Evolutionary conservation across 2,113 vertebrate species (phyloP), one percentile per base, ranked within the genome.

Genomic region (Pangasianodon hypophthalmus): DNA sequence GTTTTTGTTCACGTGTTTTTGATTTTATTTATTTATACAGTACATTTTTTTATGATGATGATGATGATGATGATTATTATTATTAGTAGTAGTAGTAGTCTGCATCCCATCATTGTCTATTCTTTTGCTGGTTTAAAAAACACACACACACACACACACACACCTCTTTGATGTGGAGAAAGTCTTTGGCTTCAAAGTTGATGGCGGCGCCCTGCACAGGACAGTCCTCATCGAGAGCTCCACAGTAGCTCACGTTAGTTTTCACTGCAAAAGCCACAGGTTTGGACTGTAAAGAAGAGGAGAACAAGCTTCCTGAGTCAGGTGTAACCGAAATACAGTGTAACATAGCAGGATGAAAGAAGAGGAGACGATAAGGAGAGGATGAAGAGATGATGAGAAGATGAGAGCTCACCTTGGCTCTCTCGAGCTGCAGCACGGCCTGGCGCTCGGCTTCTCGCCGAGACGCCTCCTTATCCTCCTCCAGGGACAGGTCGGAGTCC

Each of bases 161-260:
- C 92, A 98, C 98, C 97, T 99, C 98, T 94, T 99, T 99, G 95
- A 99, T 99, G 94, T 99, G 98, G 93, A 99, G 96, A 93, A 99
- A 99, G 92, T 99, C 98, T 95, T 98, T 99, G 95, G 97, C 97
- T 95, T 99, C 98, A 85, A 99, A 99, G 96, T 97, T 97, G 93
- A 99, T 98, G 90, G 97, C 97, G 87, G 98, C 94, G 88, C 98
- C 98, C 95, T 99, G 97, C 90, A 99, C 97, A 0, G 98, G 98
- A 91, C 97, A 96, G 37, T 98, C 97, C 90, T 98, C 97, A 54
- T 95, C 96, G 16, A 97, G 96, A 0, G 97, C 97, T 0, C 97
- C 97, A 73, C 97, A 98, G 94, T 99, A 99, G 93, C 97, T 98
- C 0, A 99, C 97, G 81, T 99, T 99, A 24, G 98, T 98, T 94